phyloP scores from a whole-genome alignment of 2,888 invertebrate species.

The Polydrusus tereticollis region DNA sequence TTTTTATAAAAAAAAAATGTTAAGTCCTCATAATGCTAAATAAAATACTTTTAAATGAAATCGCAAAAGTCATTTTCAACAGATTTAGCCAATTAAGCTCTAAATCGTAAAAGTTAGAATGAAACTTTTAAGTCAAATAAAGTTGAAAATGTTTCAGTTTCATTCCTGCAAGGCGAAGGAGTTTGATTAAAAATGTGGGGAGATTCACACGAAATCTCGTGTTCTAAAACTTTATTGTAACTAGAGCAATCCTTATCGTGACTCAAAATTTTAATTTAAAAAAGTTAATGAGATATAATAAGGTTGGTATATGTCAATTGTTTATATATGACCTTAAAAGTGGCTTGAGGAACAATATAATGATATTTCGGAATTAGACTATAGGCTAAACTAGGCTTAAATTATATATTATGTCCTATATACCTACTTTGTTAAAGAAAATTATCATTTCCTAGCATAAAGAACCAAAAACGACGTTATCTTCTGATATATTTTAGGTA shows the following conservation, averaged over 20 bases:
- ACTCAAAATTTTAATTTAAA: slow-evolving; percentile 27
- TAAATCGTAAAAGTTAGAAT: slow-evolving; percentile 33
- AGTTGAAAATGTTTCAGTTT: slow-evolving; percentile 31
- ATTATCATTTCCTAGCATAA: too few species aligned
- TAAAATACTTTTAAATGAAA: slow-evolving; percentile 9
- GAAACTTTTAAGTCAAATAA: slow-evolving; percentile 40
- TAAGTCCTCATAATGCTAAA: slow-evolving; percentile 5
- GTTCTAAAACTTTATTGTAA: slow-evolving; percentile 35
- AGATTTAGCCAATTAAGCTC: slow-evolving; percentile 29
- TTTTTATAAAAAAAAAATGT: too few species aligned
- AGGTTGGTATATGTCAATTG: too few species aligned
- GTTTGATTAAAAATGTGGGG: slow-evolving; percentile 43
- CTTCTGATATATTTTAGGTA: too few species aligned
- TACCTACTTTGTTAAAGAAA: too few species aligned
- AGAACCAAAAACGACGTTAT: too few species aligned
- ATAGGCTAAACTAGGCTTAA: too few species aligned
- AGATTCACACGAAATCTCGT: slow-evolving; percentile 40
- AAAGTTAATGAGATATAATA: slow-evolving; percentile 20
- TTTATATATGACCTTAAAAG: too few species aligned
- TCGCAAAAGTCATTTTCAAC: slow-evolving; percentile 24
- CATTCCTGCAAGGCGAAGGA: slow-evolving; percentile 29
- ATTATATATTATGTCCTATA: too few species aligned
- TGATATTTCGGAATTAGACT: too few species aligned
- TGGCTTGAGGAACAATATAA: too few species aligned
- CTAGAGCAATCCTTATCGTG: slow-evolving; percentile 25